Base-by-base conservation (phyloP, 2,888 invertebrate species). In the Oxyscelio sp. region DNA sequence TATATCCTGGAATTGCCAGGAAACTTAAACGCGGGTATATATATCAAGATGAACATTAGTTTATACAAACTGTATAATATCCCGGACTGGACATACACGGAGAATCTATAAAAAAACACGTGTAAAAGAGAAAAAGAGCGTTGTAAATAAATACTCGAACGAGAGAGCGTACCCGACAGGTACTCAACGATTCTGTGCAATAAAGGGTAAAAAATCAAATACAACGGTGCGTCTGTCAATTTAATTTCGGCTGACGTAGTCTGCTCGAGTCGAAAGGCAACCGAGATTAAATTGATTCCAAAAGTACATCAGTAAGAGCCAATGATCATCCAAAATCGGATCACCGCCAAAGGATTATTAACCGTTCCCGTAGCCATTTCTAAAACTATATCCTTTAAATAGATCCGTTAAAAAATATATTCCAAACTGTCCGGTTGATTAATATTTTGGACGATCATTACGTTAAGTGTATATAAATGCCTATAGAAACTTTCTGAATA, bases 71-170 rank as follows among this genome's bases (percentile, higher is more conserved):
- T n/a, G n/a, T n/a, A n/a, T n/a, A n/a, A n/a, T n/a, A n/a, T n/a
- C n/a, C n/a, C n/a, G n/a, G n/a, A n/a, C n/a, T n/a, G n/a, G n/a
- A n/a, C n/a, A n/a, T n/a, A n/a, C n/a, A n/a, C n/a, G n/a, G n/a
- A n/a, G n/a, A n/a, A n/a, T n/a, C n/a, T 63, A 68, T 59, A 56
- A 54, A 81, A 70, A 81, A 70, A 52, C 27, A 9, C 19, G 13
- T n/a, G n/a, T n/a, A n/a, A 21, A 43, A 79, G 40, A 40, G 5
- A 56, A 48, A 65, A 50, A 54, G 34, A 65, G 45, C 52, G 52
- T 61, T 24, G 22, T 78, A 70, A 71, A 63, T 61, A 19, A 63
- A 65, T 45, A 74, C 52, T 73, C 73, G 40, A 73, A 70, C 40
- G 8, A 56, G 8, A 70, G 15, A 54, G 15, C 9, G 9, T 11